Evolutionary conservation across 2,888 invertebrate species (phyloP).

Genomic region (Drosophila flavopinicola): DNA sequence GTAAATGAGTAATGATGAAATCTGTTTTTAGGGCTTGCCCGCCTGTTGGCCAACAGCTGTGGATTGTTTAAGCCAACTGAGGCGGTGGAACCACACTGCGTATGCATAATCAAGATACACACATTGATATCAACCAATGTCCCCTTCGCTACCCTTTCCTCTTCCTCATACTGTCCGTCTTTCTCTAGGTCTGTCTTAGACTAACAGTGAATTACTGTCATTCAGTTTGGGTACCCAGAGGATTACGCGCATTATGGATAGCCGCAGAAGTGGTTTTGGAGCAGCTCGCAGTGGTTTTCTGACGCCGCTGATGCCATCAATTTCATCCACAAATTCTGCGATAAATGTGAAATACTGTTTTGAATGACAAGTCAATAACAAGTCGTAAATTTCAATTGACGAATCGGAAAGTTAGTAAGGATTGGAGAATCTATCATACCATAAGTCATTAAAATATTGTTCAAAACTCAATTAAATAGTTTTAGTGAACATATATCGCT

Average conservation of each 20-base stretch:
- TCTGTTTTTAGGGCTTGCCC: constrained; percentile 3
- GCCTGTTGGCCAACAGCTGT: constrained; percentile 30
- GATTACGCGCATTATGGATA: constrained; percentile 4
- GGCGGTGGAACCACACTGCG: constrained; percentile 21
- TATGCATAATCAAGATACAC: constrained; percentile 58
- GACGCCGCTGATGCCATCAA: constrained; percentile 14
- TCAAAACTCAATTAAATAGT: too few relatives aligned
- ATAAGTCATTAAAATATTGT: not conserved
- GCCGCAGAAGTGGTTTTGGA: not conserved
- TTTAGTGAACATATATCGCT: too few relatives aligned
- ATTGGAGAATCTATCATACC: too few relatives aligned
- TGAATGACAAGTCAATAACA: constrained; percentile 17
- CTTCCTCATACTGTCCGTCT: too few relatives aligned
- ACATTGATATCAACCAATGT: constrained; percentile 7
- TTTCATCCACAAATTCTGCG: constrained; percentile 7
- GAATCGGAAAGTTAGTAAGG: too few relatives aligned
- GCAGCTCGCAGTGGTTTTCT: not conserved
- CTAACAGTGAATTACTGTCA: constrained; percentile 20
- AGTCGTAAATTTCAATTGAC: constrained; percentile 19
- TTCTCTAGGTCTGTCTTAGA: constrained; percentile 5
- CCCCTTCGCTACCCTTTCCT: not conserved
- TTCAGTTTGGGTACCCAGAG: constrained; percentile 31
- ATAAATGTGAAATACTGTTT: not conserved
- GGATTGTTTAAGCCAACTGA: constrained; percentile 29
- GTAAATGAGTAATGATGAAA: constrained; percentile 65